These are phyloP conservation scores for Trachemys scripta DNA, from an alignment of 2,113 vertebrate genomes.

Conservation along the genomic window DNA sequence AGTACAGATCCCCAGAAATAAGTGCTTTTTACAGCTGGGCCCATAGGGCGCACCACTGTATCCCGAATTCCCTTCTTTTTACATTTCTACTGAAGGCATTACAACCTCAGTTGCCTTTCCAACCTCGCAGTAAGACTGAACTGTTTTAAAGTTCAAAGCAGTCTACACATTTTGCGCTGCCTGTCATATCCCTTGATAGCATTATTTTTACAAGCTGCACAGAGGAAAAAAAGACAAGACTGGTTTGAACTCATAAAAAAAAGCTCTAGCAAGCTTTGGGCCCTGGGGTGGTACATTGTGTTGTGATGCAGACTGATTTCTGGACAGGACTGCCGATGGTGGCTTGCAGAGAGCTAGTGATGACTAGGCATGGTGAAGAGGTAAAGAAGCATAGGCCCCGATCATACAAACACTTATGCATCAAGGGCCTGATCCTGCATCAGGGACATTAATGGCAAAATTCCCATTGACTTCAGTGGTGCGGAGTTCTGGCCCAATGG, in stretches of 20 bases:
- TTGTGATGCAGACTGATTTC: neutral
- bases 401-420: neutral
- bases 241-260: neutral
- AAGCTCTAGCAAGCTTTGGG: neutral
- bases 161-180: neutral
- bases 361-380: neutral
- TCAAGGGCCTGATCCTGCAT: neutral
- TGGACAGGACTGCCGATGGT: neutral
- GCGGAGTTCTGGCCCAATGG: neutral
- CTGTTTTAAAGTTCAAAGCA: neutral
- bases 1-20: neutral
- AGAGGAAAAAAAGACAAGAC: neutral
- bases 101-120: neutral
- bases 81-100: neutral
- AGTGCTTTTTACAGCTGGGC: neutral
- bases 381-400: neutral
- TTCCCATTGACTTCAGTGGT: neutral
- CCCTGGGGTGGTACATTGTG: neutral
- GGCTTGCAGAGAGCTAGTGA: neutral
- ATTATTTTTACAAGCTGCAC: neutral
- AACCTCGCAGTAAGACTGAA: neutral
- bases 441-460: neutral
- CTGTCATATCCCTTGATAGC: neutral
- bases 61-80: neutral
- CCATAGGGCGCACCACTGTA: neutral